phyloP scores from a whole-genome alignment of 2,113 vertebrate genomes.

The Notothenia rossii region DNA sequence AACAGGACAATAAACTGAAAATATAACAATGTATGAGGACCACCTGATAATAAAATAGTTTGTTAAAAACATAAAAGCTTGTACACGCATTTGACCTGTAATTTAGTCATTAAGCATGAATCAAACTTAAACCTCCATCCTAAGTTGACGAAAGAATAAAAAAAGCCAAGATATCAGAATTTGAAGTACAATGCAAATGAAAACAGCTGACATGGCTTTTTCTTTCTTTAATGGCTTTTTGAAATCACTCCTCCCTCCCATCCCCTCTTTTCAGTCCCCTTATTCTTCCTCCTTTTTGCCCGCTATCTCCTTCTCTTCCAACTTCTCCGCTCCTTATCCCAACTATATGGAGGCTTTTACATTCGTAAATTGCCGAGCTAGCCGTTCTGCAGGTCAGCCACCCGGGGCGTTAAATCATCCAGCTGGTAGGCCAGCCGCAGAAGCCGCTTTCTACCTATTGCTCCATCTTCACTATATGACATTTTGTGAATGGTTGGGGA shows the following conservation, averaged over 20 bases:
- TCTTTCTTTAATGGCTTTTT: constrained; percentile 44
- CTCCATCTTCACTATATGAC: constrained; percentile 73
- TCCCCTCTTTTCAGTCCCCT: constrained; percentile 14
- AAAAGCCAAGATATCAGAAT: constrained; percentile 34
- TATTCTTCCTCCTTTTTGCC: constrained; percentile 32
- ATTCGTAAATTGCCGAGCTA: constrained; percentile 63
- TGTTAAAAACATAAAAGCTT: no score
- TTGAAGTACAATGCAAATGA: constrained; percentile 31
- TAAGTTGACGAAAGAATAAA: constrained; percentile 16
- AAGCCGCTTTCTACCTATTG: constrained; percentile 65
- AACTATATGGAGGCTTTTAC: constrained; percentile 61
- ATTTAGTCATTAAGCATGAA: neutral
- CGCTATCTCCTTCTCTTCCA: constrained; percentile 21
- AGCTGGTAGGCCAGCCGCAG: constrained; percentile 65
- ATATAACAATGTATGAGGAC: neutral
- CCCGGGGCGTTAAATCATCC: constrained; percentile 69
- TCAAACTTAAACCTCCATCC: constrained; percentile 8
- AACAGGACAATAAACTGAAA: neutral
- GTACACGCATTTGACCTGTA: no score
- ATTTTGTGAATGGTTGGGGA: constrained; percentile 79
- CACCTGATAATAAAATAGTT: neutral
- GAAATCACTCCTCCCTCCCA: constrained; percentile 38
- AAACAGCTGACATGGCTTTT: constrained; percentile 60
- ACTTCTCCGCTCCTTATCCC: constrained; percentile 61
- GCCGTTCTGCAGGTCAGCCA: constrained; percentile 65